Evolutionary conservation across 1,140 invertebrate species (phyloP).

Genomic region (Papilio helenus): DNA sequence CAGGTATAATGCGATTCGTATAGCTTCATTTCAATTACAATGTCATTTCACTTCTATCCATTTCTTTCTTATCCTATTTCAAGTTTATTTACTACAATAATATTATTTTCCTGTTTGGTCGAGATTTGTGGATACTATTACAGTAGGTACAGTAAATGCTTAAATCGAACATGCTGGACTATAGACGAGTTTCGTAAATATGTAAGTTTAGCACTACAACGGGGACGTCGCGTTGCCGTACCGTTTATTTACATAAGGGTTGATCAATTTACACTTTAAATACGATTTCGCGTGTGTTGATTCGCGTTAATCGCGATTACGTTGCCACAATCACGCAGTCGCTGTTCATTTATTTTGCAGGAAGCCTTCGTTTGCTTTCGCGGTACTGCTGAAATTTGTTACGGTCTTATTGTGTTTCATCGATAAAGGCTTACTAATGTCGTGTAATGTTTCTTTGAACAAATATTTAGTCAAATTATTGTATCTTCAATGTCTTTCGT

Average conservation of each 20-base stretch:
- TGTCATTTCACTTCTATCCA: too few species aligned
- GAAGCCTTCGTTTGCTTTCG: constrained; percentile 23
- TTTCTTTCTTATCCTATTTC: too few species aligned
- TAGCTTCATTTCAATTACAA: too few species aligned
- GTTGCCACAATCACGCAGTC: constrained; percentile 29
- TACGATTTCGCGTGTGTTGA: constrained; percentile 39
- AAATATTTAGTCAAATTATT: neutral
- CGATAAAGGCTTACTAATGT: neutral
- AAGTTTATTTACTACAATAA: too few species aligned
- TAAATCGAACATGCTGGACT: constrained; percentile 9
- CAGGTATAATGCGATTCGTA: too few species aligned
- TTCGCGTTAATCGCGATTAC: constrained; percentile 38
- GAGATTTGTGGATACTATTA: too few species aligned
- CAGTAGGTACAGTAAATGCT: too few species aligned
- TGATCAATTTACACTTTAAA: constrained; percentile 41
- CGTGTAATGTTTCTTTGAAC: constrained; percentile 3
- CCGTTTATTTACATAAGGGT: constrained; percentile 36
- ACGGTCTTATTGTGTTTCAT: constrained; percentile 10
- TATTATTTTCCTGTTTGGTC: too few species aligned
- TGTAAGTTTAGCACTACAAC: constrained; percentile 22
- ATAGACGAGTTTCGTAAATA: constrained; percentile 26
- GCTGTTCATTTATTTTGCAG: constrained; percentile 36
- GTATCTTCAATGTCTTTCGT: neutral
- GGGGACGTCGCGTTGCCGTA: constrained; percentile 19
- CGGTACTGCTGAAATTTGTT: constrained; percentile 19